Evolutionary conservation across 2,113 vertebrate genomes (phyloP).

Genomic region (Gallinago paraguaiae): DNA sequence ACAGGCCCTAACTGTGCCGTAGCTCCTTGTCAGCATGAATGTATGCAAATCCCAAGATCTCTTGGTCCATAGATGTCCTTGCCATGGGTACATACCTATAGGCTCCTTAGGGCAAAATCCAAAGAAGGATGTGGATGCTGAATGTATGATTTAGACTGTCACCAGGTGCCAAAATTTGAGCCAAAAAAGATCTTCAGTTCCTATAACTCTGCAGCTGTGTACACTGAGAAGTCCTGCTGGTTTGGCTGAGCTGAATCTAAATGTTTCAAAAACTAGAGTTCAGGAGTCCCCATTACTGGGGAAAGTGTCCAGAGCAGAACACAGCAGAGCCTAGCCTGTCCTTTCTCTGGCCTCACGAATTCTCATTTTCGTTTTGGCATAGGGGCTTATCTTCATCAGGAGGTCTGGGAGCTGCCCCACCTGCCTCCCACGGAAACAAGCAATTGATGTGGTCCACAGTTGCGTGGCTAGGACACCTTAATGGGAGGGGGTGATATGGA

Average conservation of each 20-base stretch:
- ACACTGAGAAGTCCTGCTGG: constrained; percentile 7
- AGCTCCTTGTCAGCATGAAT: not conserved
- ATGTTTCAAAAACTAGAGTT: not conserved
- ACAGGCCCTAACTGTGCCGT: not conserved
- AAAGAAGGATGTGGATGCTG: not conserved
- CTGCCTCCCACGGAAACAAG: not conserved
- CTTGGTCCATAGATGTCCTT: not conserved
- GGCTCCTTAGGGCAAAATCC: not conserved
- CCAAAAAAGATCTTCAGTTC: constrained; percentile 11
- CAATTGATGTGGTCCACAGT: not conserved
- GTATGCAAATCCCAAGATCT: not conserved
- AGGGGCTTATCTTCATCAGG: not conserved
- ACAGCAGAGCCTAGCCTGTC: not conserved
- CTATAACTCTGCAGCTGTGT: constrained; percentile 32
- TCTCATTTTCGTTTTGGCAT: not conserved
- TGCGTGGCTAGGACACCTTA: not conserved
- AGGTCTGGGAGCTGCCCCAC: not conserved
- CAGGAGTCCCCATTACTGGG: not conserved
- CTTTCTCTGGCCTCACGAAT: not conserved
- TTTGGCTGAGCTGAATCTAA: not conserved
- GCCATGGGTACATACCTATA: not conserved
- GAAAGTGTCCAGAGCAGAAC: not conserved
- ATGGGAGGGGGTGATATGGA: not conserved
- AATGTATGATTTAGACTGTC: constrained; percentile 13
- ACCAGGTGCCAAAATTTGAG: not conserved